Evolutionary conservation across 2,888 invertebrate genomes (phyloP).

Genomic region (Matsumyia berberina): DNA sequence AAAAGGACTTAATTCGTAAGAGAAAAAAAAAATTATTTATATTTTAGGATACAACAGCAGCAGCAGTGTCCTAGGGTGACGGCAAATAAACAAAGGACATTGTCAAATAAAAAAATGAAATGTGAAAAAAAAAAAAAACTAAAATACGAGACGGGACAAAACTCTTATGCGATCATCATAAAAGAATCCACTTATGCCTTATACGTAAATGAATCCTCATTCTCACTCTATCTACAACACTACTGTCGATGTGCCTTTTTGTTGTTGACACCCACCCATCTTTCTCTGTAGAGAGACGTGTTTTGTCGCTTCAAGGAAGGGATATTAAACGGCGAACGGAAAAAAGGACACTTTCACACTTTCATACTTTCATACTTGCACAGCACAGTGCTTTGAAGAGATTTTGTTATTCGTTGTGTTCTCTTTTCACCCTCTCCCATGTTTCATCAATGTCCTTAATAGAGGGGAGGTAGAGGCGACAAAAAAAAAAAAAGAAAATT

Average conservation of each 20-base stretch:
- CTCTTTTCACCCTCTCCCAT: constrained; percentile 7
- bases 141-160: constrained; percentile 40
- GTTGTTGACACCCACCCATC: not conserved
- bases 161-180: constrained; percentile 57
- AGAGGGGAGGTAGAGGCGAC: constrained; percentile 26
- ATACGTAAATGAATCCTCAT: constrained; percentile 38
- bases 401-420: constrained; percentile 56
- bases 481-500: constrained; percentile 41
- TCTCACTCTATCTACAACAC: not conserved
- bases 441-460: constrained; percentile 55
- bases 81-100: constrained; percentile 38
- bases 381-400: constrained; percentile 60
- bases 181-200: constrained; percentile 53
- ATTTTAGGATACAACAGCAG: constrained; percentile 22
- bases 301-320: constrained; percentile 51
- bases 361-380: constrained; percentile 22
- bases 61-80: constrained; percentile 32
- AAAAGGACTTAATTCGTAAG: constrained; percentile 34
- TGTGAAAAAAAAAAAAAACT: constrained; percentile 23
- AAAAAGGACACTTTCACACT: constrained; percentile 65
- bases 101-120: not conserved
- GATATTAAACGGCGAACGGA: constrained; percentile 53
- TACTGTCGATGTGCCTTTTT: constrained; percentile 11
- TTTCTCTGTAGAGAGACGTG: not conserved
- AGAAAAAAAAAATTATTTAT: not conserved